Base-by-base conservation (phyloP, 92 coral and sea anemone genomes). In the Pocillopora meandrina region DNA sequence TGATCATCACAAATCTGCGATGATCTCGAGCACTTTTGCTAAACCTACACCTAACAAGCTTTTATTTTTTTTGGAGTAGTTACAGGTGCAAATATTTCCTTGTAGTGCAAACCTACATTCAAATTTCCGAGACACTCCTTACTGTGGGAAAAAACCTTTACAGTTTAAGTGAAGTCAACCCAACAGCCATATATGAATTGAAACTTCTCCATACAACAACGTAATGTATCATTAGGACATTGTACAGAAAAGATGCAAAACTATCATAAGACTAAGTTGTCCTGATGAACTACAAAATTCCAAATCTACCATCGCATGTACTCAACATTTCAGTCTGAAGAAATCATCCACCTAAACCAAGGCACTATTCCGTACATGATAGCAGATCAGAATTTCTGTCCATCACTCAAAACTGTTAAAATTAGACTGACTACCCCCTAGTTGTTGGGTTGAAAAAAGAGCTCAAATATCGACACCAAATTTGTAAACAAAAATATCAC, bases 81-180 rank as follows among this genome's bases (percentile, higher is more conserved):
- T 42, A 42, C 52, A 65, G 12, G 31, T 70, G 56, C 56, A 70
- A 36, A 15, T 34, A 12, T 36, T 70, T 70, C 42, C 74, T 70
- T 36, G 56, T 70, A 70, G 74, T 70, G 74, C 74, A 70, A 70
- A 16, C 55, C 74, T 70, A 36, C 56, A 70, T 69, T 14, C 1
- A 35, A 16, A 70, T 36, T 59, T 16, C 14, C 3, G 18, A 59
- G 3, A 4, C 62, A 59, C 62, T 5, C 42, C 31, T 23, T 1
- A 21, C 5, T 20, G 70, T 65, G 70, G 14, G 4, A 16, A 5
- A 12, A 59, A 65, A n/a, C 34, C 0, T 65, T 65, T 42, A 42
- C 4, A 3, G 5, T 42, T 42, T 42, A 42, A 7, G 52, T 42
- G 52, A 42, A 42, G 52, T 42, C 33, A 36, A 33, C 20, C 74